A percentile compares a stretch with the other conserved stretches of the same genome.
These are phyloP conservation scores for Stictocephala bisonia DNA, from an alignment of 2,888 invertebrate genomes.

Conservation along the genomic window DNA sequence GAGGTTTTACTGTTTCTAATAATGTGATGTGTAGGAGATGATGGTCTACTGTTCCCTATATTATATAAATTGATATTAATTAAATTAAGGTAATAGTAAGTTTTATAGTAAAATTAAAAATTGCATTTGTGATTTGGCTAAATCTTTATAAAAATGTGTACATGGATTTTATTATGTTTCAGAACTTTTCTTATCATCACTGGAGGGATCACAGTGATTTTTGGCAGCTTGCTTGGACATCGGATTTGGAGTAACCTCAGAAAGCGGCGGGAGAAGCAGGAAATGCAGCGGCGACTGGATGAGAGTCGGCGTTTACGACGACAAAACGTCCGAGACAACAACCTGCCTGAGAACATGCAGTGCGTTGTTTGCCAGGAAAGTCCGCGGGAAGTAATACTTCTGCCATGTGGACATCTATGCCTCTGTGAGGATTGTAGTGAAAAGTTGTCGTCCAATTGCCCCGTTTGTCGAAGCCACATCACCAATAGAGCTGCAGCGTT, in stretches of 20 bases:
- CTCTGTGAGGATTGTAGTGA: constrained; percentile 88
- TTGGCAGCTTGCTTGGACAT: constrained; percentile 67
- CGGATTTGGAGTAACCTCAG: constrained; percentile 69
- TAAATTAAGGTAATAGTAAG: too few relatives aligned
- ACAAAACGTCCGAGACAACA: constrained; percentile 71
- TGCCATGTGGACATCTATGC: constrained; percentile 93
- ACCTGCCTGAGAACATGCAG: constrained; percentile 59
- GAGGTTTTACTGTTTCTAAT: too few relatives aligned
- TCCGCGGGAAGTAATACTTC: constrained; percentile 82
- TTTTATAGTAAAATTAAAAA: too few relatives aligned
- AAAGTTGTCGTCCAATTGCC: constrained; percentile 77
- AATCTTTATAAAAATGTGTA: background rate
- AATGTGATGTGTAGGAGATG: too few relatives aligned
- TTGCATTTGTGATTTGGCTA: too few relatives aligned
- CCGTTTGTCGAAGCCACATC: constrained; percentile 71
- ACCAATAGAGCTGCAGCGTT: constrained; percentile 52
- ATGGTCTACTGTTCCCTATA: too few relatives aligned
- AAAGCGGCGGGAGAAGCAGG: constrained; percentile 70
- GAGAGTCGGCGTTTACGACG: constrained; percentile 75
- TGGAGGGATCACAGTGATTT: constrained; percentile 68
- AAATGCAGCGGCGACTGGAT: constrained; percentile 68
- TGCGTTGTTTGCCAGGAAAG: constrained; percentile 90
- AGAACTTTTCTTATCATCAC: constrained; percentile 69
- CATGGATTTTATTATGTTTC: constrained; percentile 29
- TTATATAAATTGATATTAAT: too few relatives aligned